A percentile compares a stretch with the other conserved stretches of the same genome.
These are phyloP conservation scores for Psittacula cyanocephala DNA, from an alignment of 2,113 vertebrate genomes.

Conservation along the genomic window DNA sequence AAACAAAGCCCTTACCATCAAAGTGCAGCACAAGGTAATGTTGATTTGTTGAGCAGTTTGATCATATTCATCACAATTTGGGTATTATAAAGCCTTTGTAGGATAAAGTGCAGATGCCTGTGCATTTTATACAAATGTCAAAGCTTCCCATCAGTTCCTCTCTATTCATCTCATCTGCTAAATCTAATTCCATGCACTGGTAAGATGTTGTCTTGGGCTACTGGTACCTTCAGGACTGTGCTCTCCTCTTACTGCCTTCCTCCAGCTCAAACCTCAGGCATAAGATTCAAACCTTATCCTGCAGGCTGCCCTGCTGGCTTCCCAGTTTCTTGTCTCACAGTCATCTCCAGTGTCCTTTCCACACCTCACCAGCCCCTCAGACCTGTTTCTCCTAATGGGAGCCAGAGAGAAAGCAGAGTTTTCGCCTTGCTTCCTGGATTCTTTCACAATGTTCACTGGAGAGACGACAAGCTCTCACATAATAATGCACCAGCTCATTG, in stretches of 20 bases:
- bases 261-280: neutral
- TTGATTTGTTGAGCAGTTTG: neutral
- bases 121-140: neutral
- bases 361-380: neutral
- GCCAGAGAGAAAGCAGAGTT: neutral
- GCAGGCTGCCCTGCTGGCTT: neutral
- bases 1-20: neutral
- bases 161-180: neutral
- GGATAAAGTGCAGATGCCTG: neutral
- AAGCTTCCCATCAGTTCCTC: neutral
- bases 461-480: neutral
- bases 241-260: neutral
- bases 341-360: neutral
- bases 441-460: neutral
- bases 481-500: neutral
- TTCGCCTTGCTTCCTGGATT: rapidly evolving
- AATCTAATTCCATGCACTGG: neutral
- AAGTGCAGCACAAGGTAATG: neutral
- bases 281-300: neutral
- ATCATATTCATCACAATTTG: neutral
- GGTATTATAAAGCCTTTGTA: neutral
- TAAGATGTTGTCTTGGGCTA: neutral
- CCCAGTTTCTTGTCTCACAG: neutral
- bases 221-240: neutral
- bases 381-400: neutral